These are phyloP conservation scores for Parauchenoglanis punctatus DNA, from an alignment of 2,797 vertebrate genomes.

Conservation along the genomic window DNA sequence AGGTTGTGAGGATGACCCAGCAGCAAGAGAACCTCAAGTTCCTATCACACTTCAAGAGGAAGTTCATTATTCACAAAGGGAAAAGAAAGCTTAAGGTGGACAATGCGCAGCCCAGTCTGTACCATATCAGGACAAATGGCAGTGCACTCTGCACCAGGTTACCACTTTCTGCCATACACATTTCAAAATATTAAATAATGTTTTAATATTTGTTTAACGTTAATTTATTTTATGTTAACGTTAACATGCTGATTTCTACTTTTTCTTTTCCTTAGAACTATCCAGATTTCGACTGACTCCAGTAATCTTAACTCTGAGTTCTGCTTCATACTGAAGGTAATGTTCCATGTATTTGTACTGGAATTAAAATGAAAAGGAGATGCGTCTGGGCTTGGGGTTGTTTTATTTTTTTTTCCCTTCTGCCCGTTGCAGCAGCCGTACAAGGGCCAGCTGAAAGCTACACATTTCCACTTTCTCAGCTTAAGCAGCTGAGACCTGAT, in stretches of 20 bases:
- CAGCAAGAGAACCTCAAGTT: slow-evolving; percentile 99
- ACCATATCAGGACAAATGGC: slow-evolving; percentile 95
- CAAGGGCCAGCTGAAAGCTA: not conserved
- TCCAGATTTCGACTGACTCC: slow-evolving; percentile 92
- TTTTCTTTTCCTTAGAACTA: slow-evolving; percentile 79
- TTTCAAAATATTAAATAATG: not conserved
- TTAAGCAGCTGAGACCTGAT: not conserved
- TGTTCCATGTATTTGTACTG: slow-evolving; percentile 8
- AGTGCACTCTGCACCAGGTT: slow-evolving; percentile 95
- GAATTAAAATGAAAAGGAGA: not conserved
- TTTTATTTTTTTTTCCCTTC: not conserved
- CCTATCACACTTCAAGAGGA: slow-evolving; percentile 96
- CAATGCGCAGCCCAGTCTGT: slow-evolving; percentile 89
- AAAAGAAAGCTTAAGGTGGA: slow-evolving; percentile 86
- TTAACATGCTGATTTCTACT: not conserved
- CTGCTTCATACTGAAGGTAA: slow-evolving; percentile 96
- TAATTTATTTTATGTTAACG: too few relatives aligned
- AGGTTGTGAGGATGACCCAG: slow-evolving; percentile 99
- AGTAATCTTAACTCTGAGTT: slow-evolving; percentile 95
- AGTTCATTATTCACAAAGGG: slow-evolving; percentile 96
- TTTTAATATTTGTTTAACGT: not conserved
- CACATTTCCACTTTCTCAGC: not conserved
- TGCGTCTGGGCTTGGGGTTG: not conserved
- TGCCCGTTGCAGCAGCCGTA: not conserved
- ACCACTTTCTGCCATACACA: not conserved